Conservation (phyloP, 2,113 vertebrate species). For the Cynoglossus semilaevis region DNA sequence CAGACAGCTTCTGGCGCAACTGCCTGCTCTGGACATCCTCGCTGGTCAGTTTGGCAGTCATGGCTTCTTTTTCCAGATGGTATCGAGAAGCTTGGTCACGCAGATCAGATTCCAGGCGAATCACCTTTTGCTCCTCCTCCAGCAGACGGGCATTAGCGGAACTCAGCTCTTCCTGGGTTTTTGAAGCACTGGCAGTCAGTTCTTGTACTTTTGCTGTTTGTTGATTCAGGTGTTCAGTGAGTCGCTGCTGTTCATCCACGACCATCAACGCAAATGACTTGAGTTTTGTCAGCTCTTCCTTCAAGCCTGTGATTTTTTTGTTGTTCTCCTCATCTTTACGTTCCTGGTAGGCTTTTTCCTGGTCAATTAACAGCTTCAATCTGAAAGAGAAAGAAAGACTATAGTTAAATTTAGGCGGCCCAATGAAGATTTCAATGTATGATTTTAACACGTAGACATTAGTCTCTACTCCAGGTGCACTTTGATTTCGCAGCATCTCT, state of each 20-base stretch:
- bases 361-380: constrained; percentile 89
- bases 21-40: constrained; percentile 92
- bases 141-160: constrained; percentile 79
- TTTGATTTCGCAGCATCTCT: not conserved
- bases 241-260: constrained; percentile 92
- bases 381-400: constrained; percentile 69
- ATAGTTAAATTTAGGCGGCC: not conserved
- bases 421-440: not conserved
- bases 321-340: constrained; percentile 86
- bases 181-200: constrained; percentile 75
- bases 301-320: constrained; percentile 80
- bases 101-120: constrained; percentile 83
- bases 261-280: constrained; percentile 96
- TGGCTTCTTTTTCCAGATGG: constrained; percentile 85
- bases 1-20: constrained; percentile 86
- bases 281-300: constrained; percentile 90
- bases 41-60: constrained; percentile 90
- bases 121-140: constrained; percentile 84
- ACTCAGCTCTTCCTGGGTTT: constrained; percentile 83
- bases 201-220: constrained; percentile 86
- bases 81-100: constrained; percentile 75
- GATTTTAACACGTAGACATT: not conserved
- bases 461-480: not conserved
- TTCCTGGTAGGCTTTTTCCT: constrained; percentile 84
- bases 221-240: constrained; percentile 83